Evolutionary conservation across 1,140 invertebrate species (phyloP), one percentile per base, ranked within the genome.

Genomic region (Oedothorax gibbosus): DNA sequence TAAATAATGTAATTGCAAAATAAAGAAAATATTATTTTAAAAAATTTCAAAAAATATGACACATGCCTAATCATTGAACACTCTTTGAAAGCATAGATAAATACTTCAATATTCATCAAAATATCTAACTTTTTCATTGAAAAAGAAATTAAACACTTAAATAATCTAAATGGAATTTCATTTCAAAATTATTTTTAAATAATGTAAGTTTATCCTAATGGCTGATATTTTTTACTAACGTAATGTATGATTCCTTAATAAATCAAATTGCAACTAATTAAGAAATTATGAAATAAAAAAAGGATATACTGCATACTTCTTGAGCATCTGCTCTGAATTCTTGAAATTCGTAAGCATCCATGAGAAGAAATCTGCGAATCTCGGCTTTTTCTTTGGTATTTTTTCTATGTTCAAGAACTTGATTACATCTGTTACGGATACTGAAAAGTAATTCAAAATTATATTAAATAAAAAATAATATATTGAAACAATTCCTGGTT

Each of bases 251-350:
- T 35, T 35, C 35, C 35, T 35, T 35, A 35, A 35, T 35, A 35
- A 35, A 5, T 35, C 35, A 35, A 35, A 35, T 35, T 35, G 35
- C 35, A 35, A 35, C 35, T 35, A 35, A 35, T 35, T 35, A 35
- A 35, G 35, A 35, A 35, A 35, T 35, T 35, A 35, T 35, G 35
- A 35, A 35, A 35, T 5, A 5, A 14, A 60, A 60, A 60, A 60
- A 0, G 0, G 3, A 5, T 14, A 60, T 14, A 60, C 12, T 71
- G 0, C 60, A 64, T 65, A 82, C 80, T 54, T 72, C 80, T 64
- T 73, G 69, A 54, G 60, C 80, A 73, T 82, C 80, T 21, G 68
- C 80, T 73, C 65, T 72, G 49, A 82, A 64, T 69, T 64, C 80
- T 82, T 82, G 80, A 50, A 71, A 71, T 35, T 79, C 77, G 14